Evolutionary conservation across 2,797 vertebrate genomes (phyloP).

Genomic region (Sebastes minor): DNA sequence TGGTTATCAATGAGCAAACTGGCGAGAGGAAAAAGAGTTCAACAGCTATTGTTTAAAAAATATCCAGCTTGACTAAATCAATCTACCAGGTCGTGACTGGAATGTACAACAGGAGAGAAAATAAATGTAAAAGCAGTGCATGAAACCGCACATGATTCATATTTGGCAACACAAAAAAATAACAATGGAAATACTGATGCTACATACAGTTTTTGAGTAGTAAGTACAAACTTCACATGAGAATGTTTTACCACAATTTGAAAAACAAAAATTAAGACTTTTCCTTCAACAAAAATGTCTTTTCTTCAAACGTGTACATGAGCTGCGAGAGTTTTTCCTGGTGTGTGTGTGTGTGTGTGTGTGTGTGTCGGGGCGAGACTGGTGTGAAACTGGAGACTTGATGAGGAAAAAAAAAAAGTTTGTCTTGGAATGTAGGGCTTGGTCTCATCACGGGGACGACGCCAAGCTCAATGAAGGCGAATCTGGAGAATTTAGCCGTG

Average conservation of each 20-base stretch:
- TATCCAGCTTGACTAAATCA: slow-evolving; percentile 64
- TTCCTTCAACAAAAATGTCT: slow-evolving; percentile 77
- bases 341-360: slow-evolving; percentile 14
- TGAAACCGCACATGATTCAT: slow-evolving; percentile 73
- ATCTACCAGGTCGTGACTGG: slow-evolving; percentile 74
- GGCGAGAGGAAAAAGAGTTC: slow-evolving; percentile 42
- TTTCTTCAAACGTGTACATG: slow-evolving; percentile 61
- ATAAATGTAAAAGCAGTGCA: slow-evolving; percentile 72
- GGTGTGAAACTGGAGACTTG: slow-evolving; percentile 54
- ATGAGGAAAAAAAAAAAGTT: slow-evolving; percentile 73
- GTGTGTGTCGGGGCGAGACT: slow-evolving; percentile 30
- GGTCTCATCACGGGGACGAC: slow-evolving; percentile 67
- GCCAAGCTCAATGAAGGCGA: slow-evolving; percentile 80
- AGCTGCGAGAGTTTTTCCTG: slow-evolving; percentile 65
- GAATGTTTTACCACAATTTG: slow-evolving; percentile 76
- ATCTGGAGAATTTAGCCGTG: slow-evolving; percentile 73
- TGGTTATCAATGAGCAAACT: slow-evolving; percentile 60
- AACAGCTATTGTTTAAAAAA: slow-evolving; percentile 56
- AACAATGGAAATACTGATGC: slow-evolving; percentile 85
- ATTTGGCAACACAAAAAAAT: slow-evolving; percentile 83
- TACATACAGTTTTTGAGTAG: slow-evolving; percentile 78
- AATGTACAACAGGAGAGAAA: slow-evolving; percentile 77
- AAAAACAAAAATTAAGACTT: slow-evolving; percentile 74
- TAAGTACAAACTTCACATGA: slow-evolving; percentile 80
- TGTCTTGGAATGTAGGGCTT: slow-evolving; percentile 87